Percentiles rank a stretch among this genome's conserved stretches.
phyloP scores from a whole-genome alignment of 2,797 vertebrate species.

The Psittacula echo region DNA sequence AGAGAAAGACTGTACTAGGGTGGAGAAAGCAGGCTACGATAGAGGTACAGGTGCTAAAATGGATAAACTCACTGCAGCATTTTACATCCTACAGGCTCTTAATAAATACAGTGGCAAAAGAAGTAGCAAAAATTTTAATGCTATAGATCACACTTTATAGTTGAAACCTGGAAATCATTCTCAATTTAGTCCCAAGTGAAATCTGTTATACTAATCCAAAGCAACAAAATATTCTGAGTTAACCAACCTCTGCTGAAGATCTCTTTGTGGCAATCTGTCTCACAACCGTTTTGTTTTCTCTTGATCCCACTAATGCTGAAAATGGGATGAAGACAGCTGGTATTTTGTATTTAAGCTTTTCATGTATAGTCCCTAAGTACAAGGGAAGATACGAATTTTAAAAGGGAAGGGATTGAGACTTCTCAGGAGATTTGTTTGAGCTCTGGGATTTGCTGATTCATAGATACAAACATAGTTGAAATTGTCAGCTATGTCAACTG shows the following conservation, averaged over 20 bases:
- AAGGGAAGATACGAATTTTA: not conserved
- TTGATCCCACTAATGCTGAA: not conserved
- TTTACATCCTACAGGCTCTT: not conserved
- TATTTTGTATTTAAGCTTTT: slow-evolving; percentile 33
- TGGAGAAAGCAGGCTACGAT: not conserved
- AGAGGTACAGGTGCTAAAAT: not conserved
- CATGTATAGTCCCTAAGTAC: not conserved
- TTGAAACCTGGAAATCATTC: not conserved
- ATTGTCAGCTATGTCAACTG: not conserved
- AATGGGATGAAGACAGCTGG: slow-evolving; percentile 7
- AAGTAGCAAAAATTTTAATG: not conserved
- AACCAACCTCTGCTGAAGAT: not conserved
- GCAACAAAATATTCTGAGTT: not conserved
- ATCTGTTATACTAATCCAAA: not conserved
- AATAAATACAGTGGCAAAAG: not conserved
- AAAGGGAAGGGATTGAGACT: not conserved
- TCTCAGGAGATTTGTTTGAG: not conserved
- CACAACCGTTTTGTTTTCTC: not conserved
- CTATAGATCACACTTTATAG: not conserved
- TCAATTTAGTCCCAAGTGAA: not conserved
- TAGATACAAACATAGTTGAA: not conserved
- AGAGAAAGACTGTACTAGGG: not conserved
- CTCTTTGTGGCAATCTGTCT: not conserved
- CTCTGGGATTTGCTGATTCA: slow-evolving; percentile 3
- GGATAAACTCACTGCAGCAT: not conserved